Base-by-base conservation (phyloP, 2,888 invertebrate genomes). In the Lochmaea crataegi region DNA sequence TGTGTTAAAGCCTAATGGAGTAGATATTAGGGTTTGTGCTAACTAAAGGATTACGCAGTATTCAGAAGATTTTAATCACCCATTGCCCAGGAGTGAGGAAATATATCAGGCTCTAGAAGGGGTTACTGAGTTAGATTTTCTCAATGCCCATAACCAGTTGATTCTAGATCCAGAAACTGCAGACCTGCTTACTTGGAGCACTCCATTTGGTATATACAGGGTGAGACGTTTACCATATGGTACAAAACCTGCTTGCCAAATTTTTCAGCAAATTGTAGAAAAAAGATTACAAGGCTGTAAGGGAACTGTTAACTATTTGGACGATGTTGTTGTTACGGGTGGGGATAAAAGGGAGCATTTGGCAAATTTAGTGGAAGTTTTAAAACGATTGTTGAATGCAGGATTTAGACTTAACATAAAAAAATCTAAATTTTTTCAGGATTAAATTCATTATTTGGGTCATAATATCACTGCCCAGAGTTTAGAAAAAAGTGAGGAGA, bases 241-340 rank as follows among this genome's bases (percentile, higher is more conserved):
- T 45, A 45, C 42, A 45, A 12, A 45, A 45, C 42, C 42, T 11
- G 42, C 42, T 45, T 45, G 42, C 42, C 42, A 42, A 42, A 42
- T 42, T 42, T 42, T 42, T 42, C 42, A 42, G 11, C 42, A 9
- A 53, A 53, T 53, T 5, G 57, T 42, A 42, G 42, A 67, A 22
- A 67, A 67, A 41, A 53, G 56, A n/a, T 57, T 65, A 22, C 71
- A 53, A 42, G 53, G 53, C 7, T 42, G 42, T 10, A 42, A 42
- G 10, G 11, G 42, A 42, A 12, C 32, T 26, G 61, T 53, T 45
- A 41, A 74, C 63, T 82, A 77, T 73, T 53, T 81, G 3, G 84
- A 84, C 65, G 84, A 85, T 65, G 78, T 82, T 38, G 76, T 84
- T 5, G 76, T 83, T 2, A 81, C 81, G 12, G 81, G 80, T 14